Evolutionary conservation across 2,888 invertebrate species (phyloP).

Genomic region (Drosophila cyrtoloma): DNA sequence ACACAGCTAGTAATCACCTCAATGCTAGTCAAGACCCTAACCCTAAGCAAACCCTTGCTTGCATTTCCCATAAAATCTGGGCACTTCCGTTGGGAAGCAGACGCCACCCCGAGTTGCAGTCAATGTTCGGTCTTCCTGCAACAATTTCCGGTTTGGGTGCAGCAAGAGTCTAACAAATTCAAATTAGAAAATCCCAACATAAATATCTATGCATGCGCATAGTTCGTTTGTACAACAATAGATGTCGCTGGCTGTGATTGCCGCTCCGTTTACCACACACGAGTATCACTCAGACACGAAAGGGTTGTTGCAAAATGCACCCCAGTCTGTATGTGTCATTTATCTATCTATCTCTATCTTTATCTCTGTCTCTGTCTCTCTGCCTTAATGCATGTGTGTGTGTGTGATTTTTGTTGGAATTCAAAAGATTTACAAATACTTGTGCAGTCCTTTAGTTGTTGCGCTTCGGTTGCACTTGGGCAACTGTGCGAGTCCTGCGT

Average conservation of each 20-base stretch:
- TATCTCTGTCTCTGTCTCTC: conserved; percentile 7
- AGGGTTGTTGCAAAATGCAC: conserved; percentile 76
- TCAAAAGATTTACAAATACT: conserved; percentile 80
- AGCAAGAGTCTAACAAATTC: conserved; percentile 71
- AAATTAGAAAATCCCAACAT: conserved; percentile 77
- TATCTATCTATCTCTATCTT: conserved; percentile 27
- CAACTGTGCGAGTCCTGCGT: conserved; percentile 49
- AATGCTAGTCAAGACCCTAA: conserved; percentile 37
- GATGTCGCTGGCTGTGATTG: conserved; percentile 77
- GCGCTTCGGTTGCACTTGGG: conserved; percentile 71
- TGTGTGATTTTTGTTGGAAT: conserved; percentile 72
- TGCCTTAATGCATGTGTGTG: conserved; percentile 10
- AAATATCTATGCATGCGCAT: conserved; percentile 75
- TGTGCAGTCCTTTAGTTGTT: conserved; percentile 68
- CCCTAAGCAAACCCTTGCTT: conserved; percentile 57
- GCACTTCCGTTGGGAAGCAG: conserved; percentile 57
- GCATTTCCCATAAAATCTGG: conserved; percentile 73
- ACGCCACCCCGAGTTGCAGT: conserved; percentile 49
- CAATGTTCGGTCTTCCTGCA: conserved; percentile 70
- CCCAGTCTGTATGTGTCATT: conserved; percentile 42
- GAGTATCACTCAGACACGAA: conserved; percentile 50
- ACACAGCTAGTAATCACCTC: conserved; percentile 53
- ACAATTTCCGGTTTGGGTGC: conserved; percentile 76
- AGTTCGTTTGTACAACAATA: conserved; percentile 72
- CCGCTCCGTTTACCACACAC: conserved; percentile 33